Percentiles rank a stretch among this genome's conserved stretches.
phyloP scores from a whole-genome alignment of 2,888 invertebrate genomes.

The Drosophila birchii region DNA sequence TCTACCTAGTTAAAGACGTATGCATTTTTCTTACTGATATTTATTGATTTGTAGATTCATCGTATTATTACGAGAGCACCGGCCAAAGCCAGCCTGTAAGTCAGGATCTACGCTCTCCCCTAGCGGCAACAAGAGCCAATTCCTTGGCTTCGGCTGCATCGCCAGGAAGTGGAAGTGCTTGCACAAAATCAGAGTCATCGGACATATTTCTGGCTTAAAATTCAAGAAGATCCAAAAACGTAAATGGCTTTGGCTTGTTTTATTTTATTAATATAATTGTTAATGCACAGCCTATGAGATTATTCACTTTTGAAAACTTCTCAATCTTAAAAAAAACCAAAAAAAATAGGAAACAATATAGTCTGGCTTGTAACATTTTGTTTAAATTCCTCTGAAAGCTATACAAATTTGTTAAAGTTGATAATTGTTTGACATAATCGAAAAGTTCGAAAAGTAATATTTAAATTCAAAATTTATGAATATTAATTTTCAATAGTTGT shows the following conservation, averaged over 20 bases:
- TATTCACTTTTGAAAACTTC: background rate
- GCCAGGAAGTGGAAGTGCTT: conserved; percentile 88
- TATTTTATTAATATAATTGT: background rate
- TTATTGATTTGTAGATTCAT: conserved; percentile 86
- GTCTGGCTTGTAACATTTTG: background rate
- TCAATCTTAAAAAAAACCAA: background rate
- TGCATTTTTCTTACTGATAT: background rate
- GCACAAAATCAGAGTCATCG: conserved; percentile 87
- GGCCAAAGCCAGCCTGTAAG: conserved; percentile 83
- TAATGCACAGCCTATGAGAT: background rate
- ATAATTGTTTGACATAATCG: background rate
- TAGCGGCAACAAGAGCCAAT: conserved; percentile 90
- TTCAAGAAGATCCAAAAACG: background rate
- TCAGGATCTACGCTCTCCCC: conserved; percentile 88
- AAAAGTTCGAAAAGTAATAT: background rate
- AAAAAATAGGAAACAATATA: background rate
- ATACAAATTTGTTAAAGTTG: background rate
- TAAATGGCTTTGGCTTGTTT: background rate
- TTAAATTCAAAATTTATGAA: background rate
- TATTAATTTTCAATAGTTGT: background rate
- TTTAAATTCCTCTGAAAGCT: background rate
- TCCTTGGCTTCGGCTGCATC: conserved; percentile 89
- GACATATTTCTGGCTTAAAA: conserved; percentile 84
- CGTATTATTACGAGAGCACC: conserved; percentile 87
- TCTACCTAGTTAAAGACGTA: too few relatives aligned